phyloP scores from a whole-genome alignment of 2,113 vertebrate genomes.

The Ceratotherium simum region DNA sequence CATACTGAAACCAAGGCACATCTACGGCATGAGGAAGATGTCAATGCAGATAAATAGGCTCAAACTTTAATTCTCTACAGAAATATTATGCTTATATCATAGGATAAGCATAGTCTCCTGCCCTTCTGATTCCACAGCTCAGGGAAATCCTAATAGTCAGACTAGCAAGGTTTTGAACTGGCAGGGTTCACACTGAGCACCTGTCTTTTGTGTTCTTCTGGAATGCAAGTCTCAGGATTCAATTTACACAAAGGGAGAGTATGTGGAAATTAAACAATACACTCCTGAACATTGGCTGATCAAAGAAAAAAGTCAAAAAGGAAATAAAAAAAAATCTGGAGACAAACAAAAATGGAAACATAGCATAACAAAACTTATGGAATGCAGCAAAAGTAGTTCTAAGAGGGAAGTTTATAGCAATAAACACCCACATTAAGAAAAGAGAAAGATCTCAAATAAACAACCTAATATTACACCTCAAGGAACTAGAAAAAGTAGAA shows the following conservation, averaged over 20 bases:
- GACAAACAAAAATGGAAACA: not conserved
- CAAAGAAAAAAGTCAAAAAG: not conserved
- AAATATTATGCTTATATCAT: not conserved
- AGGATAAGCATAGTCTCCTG: not conserved
- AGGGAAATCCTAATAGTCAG: not conserved
- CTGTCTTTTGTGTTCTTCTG: not conserved
- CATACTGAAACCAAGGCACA: not conserved
- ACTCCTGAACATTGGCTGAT: not conserved
- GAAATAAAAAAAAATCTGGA: not conserved
- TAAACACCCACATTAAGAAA: not conserved
- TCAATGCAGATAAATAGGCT: not conserved
- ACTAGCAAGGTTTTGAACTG: not conserved
- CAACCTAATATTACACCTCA: not conserved
- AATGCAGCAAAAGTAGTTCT: not conserved
- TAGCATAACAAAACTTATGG: not conserved
- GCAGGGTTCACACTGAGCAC: not conserved
- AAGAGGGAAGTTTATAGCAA: not conserved
- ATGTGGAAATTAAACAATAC: not conserved
- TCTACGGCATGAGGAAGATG: not conserved
- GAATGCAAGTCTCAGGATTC: not conserved
- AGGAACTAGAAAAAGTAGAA: not conserved
- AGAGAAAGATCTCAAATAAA: not conserved
- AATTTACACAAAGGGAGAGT: not conserved
- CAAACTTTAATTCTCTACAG: not conserved
- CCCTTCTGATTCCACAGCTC: not conserved